Base-by-base conservation (phyloP, 2,113 vertebrate species). In the Lates calcarifer region DNA sequence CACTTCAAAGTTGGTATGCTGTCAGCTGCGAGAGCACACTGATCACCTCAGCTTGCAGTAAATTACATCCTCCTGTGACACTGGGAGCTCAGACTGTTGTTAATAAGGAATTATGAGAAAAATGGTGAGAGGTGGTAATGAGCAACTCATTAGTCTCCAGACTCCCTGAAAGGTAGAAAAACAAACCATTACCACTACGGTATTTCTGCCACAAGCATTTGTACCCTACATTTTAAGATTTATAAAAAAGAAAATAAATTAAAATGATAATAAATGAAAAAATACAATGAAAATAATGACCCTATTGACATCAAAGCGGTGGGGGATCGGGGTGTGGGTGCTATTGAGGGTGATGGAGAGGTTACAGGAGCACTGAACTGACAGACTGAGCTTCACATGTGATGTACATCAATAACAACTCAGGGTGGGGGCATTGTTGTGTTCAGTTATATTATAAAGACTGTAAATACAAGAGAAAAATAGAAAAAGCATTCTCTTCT, bases 351-450 rank as follows among this genome's bases (percentile, higher is more conserved):
- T 85, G 64, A 81, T 0, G 0, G 51, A 63, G 64, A 74, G 79
- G 75, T 57, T 66, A 84, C n/a, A 18, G 47, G 35, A 56, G 53
- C 41, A 66, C 28, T 77, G 63, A 74, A 74, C 35, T 79, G 74
- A 85, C 67, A 75, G 58, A 67, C 58, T 62, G 58, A 79, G 51
- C 31, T 62, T 83, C 60, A 77, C 64, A 79, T 64, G 58, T 18
- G 37, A 57, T 53, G 29, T 15, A 13, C 60, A 80, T 75, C 28
- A 63, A n/a, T 35, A n/a, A 67, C 18, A 60, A n/a, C 24, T 66
- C 20, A 5, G 47, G 58, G 55, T n/a, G 62, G 28, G 53, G 55
- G 8, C 22, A 51, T 18, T 2, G 7, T 28, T 63, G 51, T 2
- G 11, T 31, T 79, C 33, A 1, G 43, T 45, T 5, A 45, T 17